phyloP scores from a whole-genome alignment of 2,797 vertebrate species.

The Dipus sagitta region DNA sequence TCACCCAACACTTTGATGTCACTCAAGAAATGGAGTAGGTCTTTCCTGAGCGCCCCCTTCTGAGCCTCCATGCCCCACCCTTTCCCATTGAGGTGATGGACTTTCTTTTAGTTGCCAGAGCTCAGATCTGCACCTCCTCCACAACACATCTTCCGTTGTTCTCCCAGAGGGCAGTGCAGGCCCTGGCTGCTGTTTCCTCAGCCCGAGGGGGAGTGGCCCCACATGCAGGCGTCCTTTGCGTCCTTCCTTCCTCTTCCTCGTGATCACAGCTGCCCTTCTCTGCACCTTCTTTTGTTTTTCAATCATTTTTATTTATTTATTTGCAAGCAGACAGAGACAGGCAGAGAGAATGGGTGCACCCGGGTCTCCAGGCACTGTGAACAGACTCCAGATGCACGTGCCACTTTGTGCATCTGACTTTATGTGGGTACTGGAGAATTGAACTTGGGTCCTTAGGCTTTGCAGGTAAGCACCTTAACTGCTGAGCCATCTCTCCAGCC shows the following conservation, averaged over 20 bases:
- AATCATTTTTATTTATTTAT: too few species aligned
- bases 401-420: too few species aligned
- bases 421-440: too few species aligned
- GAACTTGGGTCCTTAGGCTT: too few species aligned
- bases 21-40: not conserved
- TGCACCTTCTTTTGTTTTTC: too few species aligned
- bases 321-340: too few species aligned
- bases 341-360: too few species aligned
- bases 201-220: not conserved
- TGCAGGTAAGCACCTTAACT: too few species aligned
- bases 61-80: not conserved
- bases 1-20: not conserved
- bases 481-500: too few species aligned
- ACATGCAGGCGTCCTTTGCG: not conserved
- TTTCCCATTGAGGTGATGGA: accelerated
- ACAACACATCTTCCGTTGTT: not conserved
- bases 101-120: not conserved
- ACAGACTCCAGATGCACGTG: too few species aligned
- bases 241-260: not conserved
- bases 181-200: too few species aligned
- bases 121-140: not conserved
- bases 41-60: not conserved
- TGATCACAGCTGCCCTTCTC: not conserved
- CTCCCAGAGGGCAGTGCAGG: accelerated
- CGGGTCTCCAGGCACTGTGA: too few species aligned